These are phyloP conservation scores for Serripes groenlandicus DNA, from an alignment of 2,888 invertebrate species.

Conservation along the genomic window DNA sequence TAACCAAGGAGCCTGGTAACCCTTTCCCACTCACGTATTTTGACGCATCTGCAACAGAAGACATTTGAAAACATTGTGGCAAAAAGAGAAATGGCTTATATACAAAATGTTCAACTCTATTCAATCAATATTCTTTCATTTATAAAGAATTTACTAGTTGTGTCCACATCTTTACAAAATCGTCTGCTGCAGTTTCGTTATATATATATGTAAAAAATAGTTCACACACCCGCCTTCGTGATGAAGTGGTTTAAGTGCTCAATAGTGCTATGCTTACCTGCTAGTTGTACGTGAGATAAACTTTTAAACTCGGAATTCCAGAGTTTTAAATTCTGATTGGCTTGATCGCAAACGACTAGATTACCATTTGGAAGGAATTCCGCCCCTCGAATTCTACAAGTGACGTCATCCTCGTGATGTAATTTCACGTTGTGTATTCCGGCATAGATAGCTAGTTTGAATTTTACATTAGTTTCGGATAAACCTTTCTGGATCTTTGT, in stretches of 20 bases:
- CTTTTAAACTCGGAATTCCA: slow-evolving; percentile 53
- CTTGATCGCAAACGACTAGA: slow-evolving; percentile 52
- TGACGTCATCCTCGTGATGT: slow-evolving; percentile 43
- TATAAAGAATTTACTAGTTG: too few species aligned
- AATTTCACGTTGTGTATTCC: slow-evolving; percentile 61
- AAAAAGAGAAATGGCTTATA: neutral
- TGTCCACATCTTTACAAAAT: too few species aligned
- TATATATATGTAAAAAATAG: too few species aligned
- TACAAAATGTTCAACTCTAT: neutral
- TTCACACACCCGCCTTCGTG: too few species aligned
- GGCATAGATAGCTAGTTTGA: slow-evolving; percentile 49
- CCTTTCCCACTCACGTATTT: too few species aligned
- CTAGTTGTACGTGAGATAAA: slow-evolving; percentile 38
- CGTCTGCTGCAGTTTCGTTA: too few species aligned
- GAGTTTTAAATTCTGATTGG: slow-evolving; percentile 54
- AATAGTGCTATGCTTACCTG: too few species aligned
- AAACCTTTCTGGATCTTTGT: slow-evolving; percentile 2
- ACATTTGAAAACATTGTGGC: slow-evolving; percentile 1
- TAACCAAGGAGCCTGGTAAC: too few species aligned
- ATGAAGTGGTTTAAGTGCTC: too few species aligned
- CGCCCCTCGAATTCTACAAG: slow-evolving; percentile 60
- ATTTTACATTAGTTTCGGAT: slow-evolving; percentile 10
- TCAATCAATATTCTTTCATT: too few species aligned
- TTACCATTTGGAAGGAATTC: slow-evolving; percentile 59
- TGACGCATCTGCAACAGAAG: too few species aligned